Base-by-base conservation (phyloP, 2,797 vertebrate species). In the Leptodactylus fallax region DNA sequence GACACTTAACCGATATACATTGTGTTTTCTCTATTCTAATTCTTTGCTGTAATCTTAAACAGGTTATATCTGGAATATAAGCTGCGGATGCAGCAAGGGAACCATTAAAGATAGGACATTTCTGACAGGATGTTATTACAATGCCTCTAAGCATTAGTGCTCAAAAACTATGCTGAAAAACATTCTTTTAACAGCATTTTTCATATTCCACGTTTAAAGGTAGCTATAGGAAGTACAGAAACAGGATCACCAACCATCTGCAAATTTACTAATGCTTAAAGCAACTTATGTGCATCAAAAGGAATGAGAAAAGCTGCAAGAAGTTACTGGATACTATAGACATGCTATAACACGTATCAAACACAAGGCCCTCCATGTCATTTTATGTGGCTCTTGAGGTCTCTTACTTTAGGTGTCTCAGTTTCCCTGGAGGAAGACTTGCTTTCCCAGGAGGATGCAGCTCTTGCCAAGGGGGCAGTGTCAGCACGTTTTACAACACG, bases 41-140 rank as follows among this genome's bases (percentile, higher is more conserved):
- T 84, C 69, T 47, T 45, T 84, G 7, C 67, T 72, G 65, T 83
- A 53, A 83, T 72, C 81, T 72, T 56, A 83, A 83, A 14, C 21
- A 84, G 21, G 21, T 76, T 84, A n/a, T 45, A 84, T 84, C 53
- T 76, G 36, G 25, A 56, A 55, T 74, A 76, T n/a, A 36, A 49
- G 49, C 65, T 21, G 51, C 7, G 55, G 56, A 63, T 80, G 58
- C 58, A 61, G 56, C 19, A 80, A 84, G 53, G n/a, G 47, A 84
- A 45, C 51, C 36, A 84, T 72, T 60, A 60, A 84, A 84, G 71
- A 36, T 53, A 71, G 71, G 51, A 84, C 69, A 84, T 74, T 74
- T 74, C 82, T 74, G 67, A 84, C 67, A 84, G 53, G 67, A 74
- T 56, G 74, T 84, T 56, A 84, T 84, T 84, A 72, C 17, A 11